Base-by-base conservation (phyloP, 2,888 invertebrate species). In the Chironomus tentans region DNA sequence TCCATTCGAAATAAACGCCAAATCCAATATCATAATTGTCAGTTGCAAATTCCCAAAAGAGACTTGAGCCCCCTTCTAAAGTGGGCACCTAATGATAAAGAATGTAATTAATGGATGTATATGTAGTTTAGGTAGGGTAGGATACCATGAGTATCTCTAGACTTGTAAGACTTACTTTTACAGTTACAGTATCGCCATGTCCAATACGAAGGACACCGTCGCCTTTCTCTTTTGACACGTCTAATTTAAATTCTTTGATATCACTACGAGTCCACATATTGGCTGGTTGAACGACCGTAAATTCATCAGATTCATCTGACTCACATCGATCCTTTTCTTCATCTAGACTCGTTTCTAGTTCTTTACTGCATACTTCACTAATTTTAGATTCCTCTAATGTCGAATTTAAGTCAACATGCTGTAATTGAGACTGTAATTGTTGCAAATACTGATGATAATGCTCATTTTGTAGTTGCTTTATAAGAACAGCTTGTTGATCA, bases 31-130 rank as follows among this genome's bases (percentile, higher is more conserved):
- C 99, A 82, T 97, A 99, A 82, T 91, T 91, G 83, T 99, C 99
- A 0, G 99, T 98, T 13, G 98, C 97, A 83, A 99, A 99, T 86
- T 99, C 99, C 98, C 98, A 99, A 85, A 97, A 98, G 56, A 99
- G 86, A 80, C 94, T 92, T 2, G 92, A 90, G 0, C 98, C 98
- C 80, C 94, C 92, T 78, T 92, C 91, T 82, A 97, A 96, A 0
- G 99, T 99, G 7, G 99, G 99, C n/a, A n/a, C n/a, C n/a, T n/a
- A n/a, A n/a, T n/a, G n/a, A n/a, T n/a, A n/a, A n/a, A n/a, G n/a
- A n/a, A n/a, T n/a, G n/a, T n/a, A n/a, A n/a, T n/a, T n/a, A n/a
- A n/a, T n/a, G n/a, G n/a, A n/a, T n/a, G n/a, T n/a, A n/a, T n/a
- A n/a, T n/a, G n/a, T n/a, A n/a, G n/a, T n/a, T n/a, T n/a, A n/a